These are phyloP conservation scores for Syrrhaptes paradoxus DNA, from an alignment of 2,113 vertebrate genomes.

Conservation along the genomic window DNA sequence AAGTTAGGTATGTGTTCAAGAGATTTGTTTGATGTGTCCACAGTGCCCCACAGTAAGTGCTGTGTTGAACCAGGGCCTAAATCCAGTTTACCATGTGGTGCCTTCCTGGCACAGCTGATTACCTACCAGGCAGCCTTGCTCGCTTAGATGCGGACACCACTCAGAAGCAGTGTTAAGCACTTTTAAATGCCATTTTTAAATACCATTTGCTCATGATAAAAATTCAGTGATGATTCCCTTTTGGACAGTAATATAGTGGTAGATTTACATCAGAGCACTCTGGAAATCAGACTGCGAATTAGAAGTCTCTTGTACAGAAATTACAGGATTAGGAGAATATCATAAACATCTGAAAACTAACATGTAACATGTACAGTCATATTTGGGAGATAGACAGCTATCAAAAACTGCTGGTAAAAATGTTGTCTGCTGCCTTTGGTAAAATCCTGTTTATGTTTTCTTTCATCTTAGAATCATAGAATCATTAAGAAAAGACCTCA, in stretches of 20 bases:
- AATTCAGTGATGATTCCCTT: not conserved
- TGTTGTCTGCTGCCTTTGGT: not conserved
- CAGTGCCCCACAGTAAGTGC: not conserved
- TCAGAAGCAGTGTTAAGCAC: not conserved
- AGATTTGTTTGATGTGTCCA: not conserved
- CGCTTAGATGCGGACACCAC: not conserved
- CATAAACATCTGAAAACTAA: not conserved
- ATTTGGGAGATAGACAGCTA: not conserved
- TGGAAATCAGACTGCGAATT: not conserved
- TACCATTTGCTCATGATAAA: not conserved
- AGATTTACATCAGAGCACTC: not conserved
- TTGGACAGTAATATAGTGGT: not conserved
- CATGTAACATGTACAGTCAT: not conserved
- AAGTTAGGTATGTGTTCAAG: not conserved
- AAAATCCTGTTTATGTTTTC: not conserved
- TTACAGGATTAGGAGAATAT: not conserved
- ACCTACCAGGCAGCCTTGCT: not conserved
- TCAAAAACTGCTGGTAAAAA: not conserved
- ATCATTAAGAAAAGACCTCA: too few relatives aligned
- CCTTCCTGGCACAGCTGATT: not conserved
- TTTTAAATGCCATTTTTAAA: not conserved
- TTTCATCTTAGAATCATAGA: not conserved
- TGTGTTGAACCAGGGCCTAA: not conserved
- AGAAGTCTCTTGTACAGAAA: not conserved
- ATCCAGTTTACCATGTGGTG: not conserved